A percentile compares a stretch with the other conserved stretches of the same genome.
These are phyloP conservation scores for Leiothrix lutea DNA, from an alignment of 2,113 vertebrate species.

Conservation along the genomic window DNA sequence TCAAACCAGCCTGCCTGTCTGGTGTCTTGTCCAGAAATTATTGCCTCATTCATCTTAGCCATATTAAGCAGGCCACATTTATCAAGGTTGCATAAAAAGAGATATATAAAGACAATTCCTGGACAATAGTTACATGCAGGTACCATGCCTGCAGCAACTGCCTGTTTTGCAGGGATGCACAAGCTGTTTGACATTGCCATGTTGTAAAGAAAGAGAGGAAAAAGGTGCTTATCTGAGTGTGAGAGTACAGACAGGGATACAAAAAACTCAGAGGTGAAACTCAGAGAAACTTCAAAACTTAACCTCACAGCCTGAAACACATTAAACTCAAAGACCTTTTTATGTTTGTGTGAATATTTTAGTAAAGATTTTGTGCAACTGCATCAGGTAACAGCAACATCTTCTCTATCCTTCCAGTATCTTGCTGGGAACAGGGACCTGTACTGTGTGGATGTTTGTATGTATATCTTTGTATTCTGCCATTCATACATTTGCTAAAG, in stretches of 20 bases:
- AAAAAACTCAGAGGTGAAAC: background rate
- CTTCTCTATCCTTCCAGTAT: background rate
- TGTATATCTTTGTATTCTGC: background rate
- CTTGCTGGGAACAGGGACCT: background rate
- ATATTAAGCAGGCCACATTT: conserved; percentile 58
- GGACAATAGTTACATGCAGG: background rate
- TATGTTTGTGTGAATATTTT: background rate
- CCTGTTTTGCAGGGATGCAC: background rate
- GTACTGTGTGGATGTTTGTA: rapidly evolving
- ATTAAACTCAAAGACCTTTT: background rate
- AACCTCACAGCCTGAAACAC: background rate
- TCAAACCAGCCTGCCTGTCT: conserved; percentile 56
- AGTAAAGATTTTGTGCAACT: background rate
- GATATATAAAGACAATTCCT: background rate
- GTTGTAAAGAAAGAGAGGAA: background rate
- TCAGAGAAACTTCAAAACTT: background rate
- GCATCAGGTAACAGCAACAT: background rate
- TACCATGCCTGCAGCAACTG: background rate
- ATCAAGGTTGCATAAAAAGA: conserved; percentile 50
- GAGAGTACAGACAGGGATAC: background rate
- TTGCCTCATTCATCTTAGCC: conserved; percentile 67
- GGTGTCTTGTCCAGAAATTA: conserved; percentile 59
- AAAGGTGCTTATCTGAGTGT: background rate
- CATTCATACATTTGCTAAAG: background rate
- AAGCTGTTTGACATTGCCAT: background rate